phyloP scores from a whole-genome alignment of 2,888 invertebrate species.

The Ennomos fuscantarius region DNA sequence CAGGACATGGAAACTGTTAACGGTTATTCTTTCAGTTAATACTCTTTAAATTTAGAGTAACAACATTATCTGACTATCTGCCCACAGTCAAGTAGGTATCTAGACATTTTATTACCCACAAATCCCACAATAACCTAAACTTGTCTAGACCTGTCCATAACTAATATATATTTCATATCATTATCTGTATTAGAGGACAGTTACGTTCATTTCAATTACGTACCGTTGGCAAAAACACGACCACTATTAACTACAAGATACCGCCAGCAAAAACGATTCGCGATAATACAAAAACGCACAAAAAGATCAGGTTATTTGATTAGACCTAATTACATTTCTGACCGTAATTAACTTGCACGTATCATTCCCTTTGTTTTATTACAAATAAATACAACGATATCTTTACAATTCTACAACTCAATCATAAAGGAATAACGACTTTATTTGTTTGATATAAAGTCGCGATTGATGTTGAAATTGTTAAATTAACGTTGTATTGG shows the following conservation, averaged over 20 bases:
- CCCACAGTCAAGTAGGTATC: constrained; percentile 6
- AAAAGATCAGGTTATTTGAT: constrained; percentile 82
- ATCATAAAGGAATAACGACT: constrained; percentile 44
- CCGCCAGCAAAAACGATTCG: constrained; percentile 57
- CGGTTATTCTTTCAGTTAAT: too few relatives aligned
- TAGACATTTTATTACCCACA: constrained; percentile 7
- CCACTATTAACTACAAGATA: constrained; percentile 49
- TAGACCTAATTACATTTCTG: constrained; percentile 82
- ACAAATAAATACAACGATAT: constrained; percentile 56
- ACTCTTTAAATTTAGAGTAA: too few relatives aligned
- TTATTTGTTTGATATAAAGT: constrained; percentile 42
- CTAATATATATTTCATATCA: constrained; percentile 33
- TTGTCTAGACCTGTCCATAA: constrained; percentile 21
- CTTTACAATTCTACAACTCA: constrained; percentile 22
- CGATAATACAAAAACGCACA: constrained; percentile 63
- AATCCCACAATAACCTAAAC: constrained; percentile 20
- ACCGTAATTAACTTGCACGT: constrained; percentile 79
- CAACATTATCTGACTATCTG: too few relatives aligned
- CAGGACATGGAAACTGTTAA: too few relatives aligned
- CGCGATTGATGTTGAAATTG: constrained; percentile 13
- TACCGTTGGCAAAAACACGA: constrained; percentile 46
- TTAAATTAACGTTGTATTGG: constrained; percentile 38
- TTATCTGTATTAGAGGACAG: constrained; percentile 37
- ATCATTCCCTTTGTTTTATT: constrained; percentile 82
- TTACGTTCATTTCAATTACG: constrained; percentile 55